These are phyloP conservation scores for Nymphalis io DNA, from an alignment of 1,140 invertebrate species.

Conservation along the genomic window DNA sequence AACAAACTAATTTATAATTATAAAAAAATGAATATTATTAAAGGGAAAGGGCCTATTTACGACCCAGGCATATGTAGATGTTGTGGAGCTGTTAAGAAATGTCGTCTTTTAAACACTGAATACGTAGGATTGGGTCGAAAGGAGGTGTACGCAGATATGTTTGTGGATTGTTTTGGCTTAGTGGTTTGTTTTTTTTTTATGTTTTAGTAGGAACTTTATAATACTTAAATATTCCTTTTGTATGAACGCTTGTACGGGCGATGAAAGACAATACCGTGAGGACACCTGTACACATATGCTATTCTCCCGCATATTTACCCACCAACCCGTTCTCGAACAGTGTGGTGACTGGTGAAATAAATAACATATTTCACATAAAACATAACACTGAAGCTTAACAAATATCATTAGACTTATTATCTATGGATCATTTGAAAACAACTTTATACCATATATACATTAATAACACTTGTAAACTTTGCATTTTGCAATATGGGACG, in stretches of 20 bases:
- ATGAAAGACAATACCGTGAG: too few species aligned
- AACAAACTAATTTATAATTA: background rate
- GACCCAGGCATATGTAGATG: constrained; percentile 66
- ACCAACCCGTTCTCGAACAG: too few species aligned
- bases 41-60: constrained; percentile 55
- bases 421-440: too few species aligned
- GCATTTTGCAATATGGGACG: too few species aligned
- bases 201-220: background rate
- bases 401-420: too few species aligned
- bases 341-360: too few species aligned
- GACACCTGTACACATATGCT: too few species aligned
- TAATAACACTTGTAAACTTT: too few species aligned
- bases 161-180: constrained; percentile 70
- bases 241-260: background rate
- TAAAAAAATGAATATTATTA: background rate
- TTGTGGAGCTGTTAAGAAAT: constrained; percentile 64
- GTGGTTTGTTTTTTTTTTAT: constrained; percentile 44
- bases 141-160: constrained; percentile 70
- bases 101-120: constrained; percentile 62
- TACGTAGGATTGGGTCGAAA: constrained; percentile 61
- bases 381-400: too few species aligned
- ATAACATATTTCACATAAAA: too few species aligned
- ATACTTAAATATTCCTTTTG: background rate
- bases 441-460: too few species aligned
- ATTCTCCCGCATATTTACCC: too few species aligned